Evolutionary conservation across 2,797 vertebrate genomes (phyloP).

Genomic region (Liasis olivaceus): DNA sequence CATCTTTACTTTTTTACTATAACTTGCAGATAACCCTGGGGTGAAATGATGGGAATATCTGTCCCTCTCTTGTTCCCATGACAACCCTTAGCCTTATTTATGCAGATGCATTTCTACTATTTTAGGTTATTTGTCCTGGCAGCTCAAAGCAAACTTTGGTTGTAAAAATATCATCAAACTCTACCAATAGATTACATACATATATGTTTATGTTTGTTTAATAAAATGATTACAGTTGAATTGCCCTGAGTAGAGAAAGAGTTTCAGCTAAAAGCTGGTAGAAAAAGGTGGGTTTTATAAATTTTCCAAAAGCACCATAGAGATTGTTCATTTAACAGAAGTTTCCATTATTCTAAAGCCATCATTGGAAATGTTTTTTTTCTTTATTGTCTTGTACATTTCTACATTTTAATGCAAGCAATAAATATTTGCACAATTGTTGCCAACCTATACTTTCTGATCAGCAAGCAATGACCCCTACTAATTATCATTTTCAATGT

Average conservation of each 20-base stretch:
- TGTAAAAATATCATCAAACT: background rate
- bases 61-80: background rate
- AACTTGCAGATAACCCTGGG: background rate
- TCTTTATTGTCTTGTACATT: background rate
- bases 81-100: background rate
- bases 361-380: background rate
- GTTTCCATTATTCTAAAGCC: slow-evolving; percentile 1
- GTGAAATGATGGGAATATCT: background rate
- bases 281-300: background rate
- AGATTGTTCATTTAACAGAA: background rate
- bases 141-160: background rate
- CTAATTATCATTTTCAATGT: background rate
- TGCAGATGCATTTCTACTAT: background rate
- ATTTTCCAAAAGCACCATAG: background rate
- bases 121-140: background rate
- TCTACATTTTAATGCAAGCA: background rate
- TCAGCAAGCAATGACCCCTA: background rate
- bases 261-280: background rate
- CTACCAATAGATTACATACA: background rate
- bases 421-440: background rate
- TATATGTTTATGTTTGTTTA: background rate
- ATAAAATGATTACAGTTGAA: background rate
- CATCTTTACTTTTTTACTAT: background rate
- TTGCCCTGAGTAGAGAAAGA: background rate
- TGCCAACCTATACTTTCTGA: background rate